Evolutionary conservation across 2,888 invertebrate species (phyloP).

Genomic region (Caenorhabditis sinica): DNA sequence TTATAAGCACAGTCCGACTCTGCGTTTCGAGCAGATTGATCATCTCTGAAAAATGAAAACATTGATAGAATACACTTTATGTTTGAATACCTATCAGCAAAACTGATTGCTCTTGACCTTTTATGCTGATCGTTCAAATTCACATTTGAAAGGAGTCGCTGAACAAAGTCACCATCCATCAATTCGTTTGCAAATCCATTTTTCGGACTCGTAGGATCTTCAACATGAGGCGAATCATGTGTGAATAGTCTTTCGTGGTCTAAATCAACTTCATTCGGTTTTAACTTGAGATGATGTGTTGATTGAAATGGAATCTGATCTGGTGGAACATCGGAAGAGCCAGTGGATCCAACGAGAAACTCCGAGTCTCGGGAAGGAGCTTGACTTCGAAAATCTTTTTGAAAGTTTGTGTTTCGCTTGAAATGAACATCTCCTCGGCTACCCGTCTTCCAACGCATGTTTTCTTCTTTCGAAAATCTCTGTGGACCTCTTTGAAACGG

Average conservation of each 20-base stretch:
- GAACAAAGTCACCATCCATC: slow-evolving; percentile 33
- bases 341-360: background rate
- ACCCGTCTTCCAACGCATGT: slow-evolving; percentile 19
- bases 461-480: slow-evolving; percentile 13
- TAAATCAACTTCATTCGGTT: slow-evolving; percentile 37
- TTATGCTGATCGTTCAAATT: slow-evolving; percentile 37
- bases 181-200: slow-evolving; percentile 16
- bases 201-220: slow-evolving; percentile 1
- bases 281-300: slow-evolving; percentile 46
- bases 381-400: slow-evolving; percentile 9
- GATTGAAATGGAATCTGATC: slow-evolving; percentile 37
- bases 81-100: slow-evolving; percentile 17
- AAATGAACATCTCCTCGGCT: slow-evolving; percentile 20
- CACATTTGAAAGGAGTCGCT: slow-evolving; percentile 2
- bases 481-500: slow-evolving; percentile 5
- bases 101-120: slow-evolving; percentile 42
- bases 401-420: background rate
- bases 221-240: slow-evolving; percentile 35
- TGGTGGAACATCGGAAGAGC: slow-evolving; percentile 1
- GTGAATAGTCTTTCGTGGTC: slow-evolving; percentile 48
- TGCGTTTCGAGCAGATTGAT: slow-evolving; percentile 6
- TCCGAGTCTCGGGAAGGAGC: slow-evolving; percentile 4
- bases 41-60: slow-evolving; percentile 33
- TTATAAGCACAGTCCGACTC: slow-evolving; percentile 30
- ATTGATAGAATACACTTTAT: no score